phyloP scores from a whole-genome alignment of 2,888 invertebrate species.

The Apotomis turbidana region DNA sequence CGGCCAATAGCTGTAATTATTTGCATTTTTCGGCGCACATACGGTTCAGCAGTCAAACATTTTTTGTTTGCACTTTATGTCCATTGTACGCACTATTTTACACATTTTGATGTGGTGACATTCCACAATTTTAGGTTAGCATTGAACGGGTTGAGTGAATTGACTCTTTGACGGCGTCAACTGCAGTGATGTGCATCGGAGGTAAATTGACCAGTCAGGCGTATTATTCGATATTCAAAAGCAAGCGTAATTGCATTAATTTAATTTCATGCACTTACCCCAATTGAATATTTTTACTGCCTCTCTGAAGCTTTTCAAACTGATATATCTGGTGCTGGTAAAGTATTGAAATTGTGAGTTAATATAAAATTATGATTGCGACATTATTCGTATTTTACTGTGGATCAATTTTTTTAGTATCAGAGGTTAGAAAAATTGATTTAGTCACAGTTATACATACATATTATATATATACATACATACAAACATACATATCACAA shows the following conservation, averaged over 20 bases:
- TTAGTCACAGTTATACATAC: too few relatives aligned
- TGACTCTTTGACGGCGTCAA: not conserved
- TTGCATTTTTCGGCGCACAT: too few relatives aligned
- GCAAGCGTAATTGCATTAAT: conserved; percentile 15
- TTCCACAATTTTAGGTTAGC: not conserved
- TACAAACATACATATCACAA: too few relatives aligned
- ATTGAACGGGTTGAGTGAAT: not conserved
- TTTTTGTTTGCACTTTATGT: too few relatives aligned
- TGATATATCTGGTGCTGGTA: not conserved
- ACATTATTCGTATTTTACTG: not conserved
- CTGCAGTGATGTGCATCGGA: conserved; percentile 2
- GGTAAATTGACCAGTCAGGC: conserved; percentile 3
- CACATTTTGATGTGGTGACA: not conserved
- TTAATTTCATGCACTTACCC: conserved; percentile 8
- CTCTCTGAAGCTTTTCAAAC: not conserved
- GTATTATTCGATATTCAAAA: conserved; percentile 13
- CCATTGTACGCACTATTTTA: not conserved
- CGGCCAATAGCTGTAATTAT: too few relatives aligned
- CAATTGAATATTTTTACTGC: conserved; percentile 11
- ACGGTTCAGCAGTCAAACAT: too few relatives aligned
- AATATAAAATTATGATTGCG: not conserved
- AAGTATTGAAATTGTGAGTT: not conserved
- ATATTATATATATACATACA: too few relatives aligned
- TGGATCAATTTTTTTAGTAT: too few relatives aligned
- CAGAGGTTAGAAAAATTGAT: too few relatives aligned